Evolutionary conservation across 2,888 invertebrate genomes (phyloP), one percentile per base, ranked within the genome.

Genomic region (Chaetogeoica ovagalla): DNA sequence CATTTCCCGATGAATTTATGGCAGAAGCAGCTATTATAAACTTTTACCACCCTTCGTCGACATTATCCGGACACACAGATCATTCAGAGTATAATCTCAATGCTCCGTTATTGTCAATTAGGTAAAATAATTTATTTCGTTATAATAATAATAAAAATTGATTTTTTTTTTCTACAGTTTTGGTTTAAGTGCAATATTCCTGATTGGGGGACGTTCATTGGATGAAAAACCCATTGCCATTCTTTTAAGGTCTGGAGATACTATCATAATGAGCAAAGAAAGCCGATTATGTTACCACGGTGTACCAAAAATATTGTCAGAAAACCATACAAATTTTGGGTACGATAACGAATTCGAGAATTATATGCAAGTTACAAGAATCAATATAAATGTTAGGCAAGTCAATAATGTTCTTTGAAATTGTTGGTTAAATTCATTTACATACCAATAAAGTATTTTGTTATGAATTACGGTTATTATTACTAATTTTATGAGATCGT

Each of bases 1-100:
- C 90, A 4, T 91, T 89, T 85, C 70, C 82, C 17, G 82, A 84
- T 0, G 85, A 89, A 72, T 96, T 92, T 85, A 88, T 86, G 81
- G 92, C 97, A 0, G 93, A 99, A 88, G 98, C 99, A 21, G 96
- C 95, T 0, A 98, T 99, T 84, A 90, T 98, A 0, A 99, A 99
- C 87, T 98, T 93, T 86, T 99, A 99, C 86, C 94, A 96, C 83
- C 90, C 94, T 88, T 94, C 96, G 85, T 96, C 97, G 0, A 95
- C 95, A 3, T 88, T 99, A 57, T 94, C 95, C 2, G 95, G 96
- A 0, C 99, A 99, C 85, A 95, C 94, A 0, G 99, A 99, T 87
- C 93, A 94, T 85, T 98, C 98, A 0, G 98, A 98, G 87, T 87
- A 91, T 1, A 92, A 95, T 87, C 88, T 92, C 68, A 89, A 90